Base-by-base conservation (phyloP, 2,113 vertebrate genomes). In the Pelodiscus sinensis region DNA sequence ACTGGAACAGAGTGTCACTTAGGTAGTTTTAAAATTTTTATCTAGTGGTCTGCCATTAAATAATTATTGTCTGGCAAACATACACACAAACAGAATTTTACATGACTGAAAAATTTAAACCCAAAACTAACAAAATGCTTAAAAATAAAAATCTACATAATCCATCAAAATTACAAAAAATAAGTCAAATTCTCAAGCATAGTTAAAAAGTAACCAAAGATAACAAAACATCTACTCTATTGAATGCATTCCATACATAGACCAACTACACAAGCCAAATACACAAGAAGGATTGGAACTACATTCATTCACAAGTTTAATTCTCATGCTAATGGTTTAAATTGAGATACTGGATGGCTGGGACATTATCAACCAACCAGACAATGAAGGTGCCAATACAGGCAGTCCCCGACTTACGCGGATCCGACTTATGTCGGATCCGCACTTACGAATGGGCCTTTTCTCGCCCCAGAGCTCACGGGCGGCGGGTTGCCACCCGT, bases 201-300 rank as follows among this genome's bases (percentile, higher is more conserved):
- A 87, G 88, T 94, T 97, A 92, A 92, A 92, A 94, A 89, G 94
- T 93, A 95, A 79, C 25, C 56, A 92, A 54, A 89, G 55, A 95
- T 95, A 94, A 93, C 55, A 88, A 92, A 96, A 82, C 52, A 58
- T 3, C 62, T 35, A 19, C 31, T 24, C 54, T 90, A 84, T 75
- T 90, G 91, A 93, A 92, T 81, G 82, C 58, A 92, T 79, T 58
- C 73, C 71, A 89, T 50, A 82, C 57, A 90, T 90, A 44, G 38
- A 44, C 38, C 38, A 44, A 44, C 38, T 44, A 3, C 38, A 44
- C 38, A 44, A 44, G 38, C 38, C 38, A 44, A 44, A 44, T 44
- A 44, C 38, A 44, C 38, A 44, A 44, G 38, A 44, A 44, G 38
- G 38, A 44, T 44, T 44, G 38, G 38, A 44, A 44, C 38, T 44